Evolutionary conservation across 1,140 invertebrate species (phyloP), one percentile per base, ranked within the genome.

Genomic region (Pseudoatta argentina): DNA sequence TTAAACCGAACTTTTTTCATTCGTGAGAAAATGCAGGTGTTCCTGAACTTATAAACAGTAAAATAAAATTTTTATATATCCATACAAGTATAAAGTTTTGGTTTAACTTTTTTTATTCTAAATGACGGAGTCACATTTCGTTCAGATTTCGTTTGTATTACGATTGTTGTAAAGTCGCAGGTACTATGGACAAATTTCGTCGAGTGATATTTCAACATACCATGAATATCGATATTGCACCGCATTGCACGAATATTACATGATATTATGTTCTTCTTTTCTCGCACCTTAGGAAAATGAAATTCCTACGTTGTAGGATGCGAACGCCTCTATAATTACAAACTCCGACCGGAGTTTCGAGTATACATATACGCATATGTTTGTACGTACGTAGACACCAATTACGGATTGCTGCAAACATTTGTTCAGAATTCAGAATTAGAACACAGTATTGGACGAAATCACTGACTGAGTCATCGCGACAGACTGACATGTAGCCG

Each of bases 361-460:
- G 34, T 34, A 8, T 27, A 34, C 18, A 71, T 14, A 24, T 30
- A 55, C n/a, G 4, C 16, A 27, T 18, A 12, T 3, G 24, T 2
- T 44, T 3, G 16, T 55, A 69, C 21, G 6, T 39, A 69, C 30
- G 6, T 39, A 61, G 14, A 30, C 39, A 34, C 55, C 69, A 83
- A 83, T 83, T 83, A 83, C 48, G 79, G 69, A n/a, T 57, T 30
- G 57, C 55, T 75, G 69, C 79, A 83, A 83, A 83, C 57, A 83
- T 83, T 83, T 83, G 55, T 67, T 83, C 63, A 83, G 69, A 75
- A 83, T 83, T 83, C 55, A 34, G 69, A 83, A 83, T 75, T 73
- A 61, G 69, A 61, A 75, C 24, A 51, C 24, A n/a, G 44, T 55
- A 83, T 83, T 59, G 67, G 79, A 51, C 27, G 69, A 83, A 83